Conservation (phyloP, 2,113 vertebrate species). For the Lates calcarifer region DNA sequence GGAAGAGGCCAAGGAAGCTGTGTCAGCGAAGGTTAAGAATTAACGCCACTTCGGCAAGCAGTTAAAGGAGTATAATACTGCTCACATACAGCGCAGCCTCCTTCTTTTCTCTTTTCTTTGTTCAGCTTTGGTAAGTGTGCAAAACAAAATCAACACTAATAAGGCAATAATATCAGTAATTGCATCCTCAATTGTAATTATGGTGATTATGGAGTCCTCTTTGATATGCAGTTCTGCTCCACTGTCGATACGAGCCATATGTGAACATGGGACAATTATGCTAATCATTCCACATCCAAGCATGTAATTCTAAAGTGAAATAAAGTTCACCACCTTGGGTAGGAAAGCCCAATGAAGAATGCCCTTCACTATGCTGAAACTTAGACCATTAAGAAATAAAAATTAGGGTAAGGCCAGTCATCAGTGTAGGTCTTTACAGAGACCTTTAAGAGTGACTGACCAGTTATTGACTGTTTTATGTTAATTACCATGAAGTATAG, state of each 20-base stretch:
- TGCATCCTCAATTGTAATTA: slow-evolving; percentile 83
- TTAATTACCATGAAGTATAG: slow-evolving; percentile 67
- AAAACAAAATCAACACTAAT: slow-evolving; percentile 79
- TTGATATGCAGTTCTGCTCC: slow-evolving; percentile 76
- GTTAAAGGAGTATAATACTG: slow-evolving; percentile 51
- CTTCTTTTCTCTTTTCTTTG: slow-evolving; percentile 53
- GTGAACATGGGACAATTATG: slow-evolving; percentile 80
- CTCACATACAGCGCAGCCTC: slow-evolving; percentile 35
- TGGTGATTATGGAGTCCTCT: slow-evolving; percentile 78
- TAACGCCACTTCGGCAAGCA: slow-evolving; percentile 67
- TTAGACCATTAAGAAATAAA: slow-evolving; percentile 64
- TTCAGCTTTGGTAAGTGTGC: slow-evolving; percentile 51
- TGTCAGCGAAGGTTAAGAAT: slow-evolving; percentile 80
- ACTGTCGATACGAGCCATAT: slow-evolving; percentile 79
- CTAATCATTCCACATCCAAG: slow-evolving; percentile 77
- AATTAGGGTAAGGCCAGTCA: slow-evolving; percentile 52
- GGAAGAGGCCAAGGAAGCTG: slow-evolving; percentile 72
- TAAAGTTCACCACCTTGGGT: slow-evolving; percentile 78
- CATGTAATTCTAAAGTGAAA: slow-evolving; percentile 75
- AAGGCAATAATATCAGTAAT: slow-evolving; percentile 80
- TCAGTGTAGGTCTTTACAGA: slow-evolving; percentile 67
- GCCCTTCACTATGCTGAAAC: slow-evolving; percentile 44
- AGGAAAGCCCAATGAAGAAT: slow-evolving; percentile 57
- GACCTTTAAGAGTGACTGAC: slow-evolving; percentile 53
- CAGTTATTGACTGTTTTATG: slow-evolving; percentile 69